Evolutionary conservation across 1,140 invertebrate species (phyloP).

Genomic region (Apis cerana): DNA sequence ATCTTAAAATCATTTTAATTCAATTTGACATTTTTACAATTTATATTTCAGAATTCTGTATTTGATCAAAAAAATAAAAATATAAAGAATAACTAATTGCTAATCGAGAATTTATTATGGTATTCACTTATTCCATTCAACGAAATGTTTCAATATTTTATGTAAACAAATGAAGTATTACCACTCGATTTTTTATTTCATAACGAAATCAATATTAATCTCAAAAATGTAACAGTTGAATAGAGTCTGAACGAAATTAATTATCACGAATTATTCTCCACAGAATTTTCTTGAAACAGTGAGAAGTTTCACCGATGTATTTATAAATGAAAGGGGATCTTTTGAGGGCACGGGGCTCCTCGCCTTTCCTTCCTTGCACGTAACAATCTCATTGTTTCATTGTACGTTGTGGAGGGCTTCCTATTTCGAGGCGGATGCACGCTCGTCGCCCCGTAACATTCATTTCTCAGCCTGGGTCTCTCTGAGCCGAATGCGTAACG

Average conservation of each 20-base stretch:
- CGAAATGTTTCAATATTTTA: too few relatives aligned
- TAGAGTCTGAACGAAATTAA: neutral
- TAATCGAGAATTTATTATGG: too few relatives aligned
- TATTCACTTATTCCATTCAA: too few relatives aligned
- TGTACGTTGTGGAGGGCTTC: constrained; percentile 42
- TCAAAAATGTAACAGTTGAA: neutral
- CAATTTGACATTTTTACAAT: too few relatives aligned
- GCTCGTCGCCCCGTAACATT: constrained; percentile 51
- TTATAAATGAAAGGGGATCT: constrained; percentile 30
- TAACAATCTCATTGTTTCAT: constrained; percentile 63
- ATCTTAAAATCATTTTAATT: too few relatives aligned
- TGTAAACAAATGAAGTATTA: too few relatives aligned
- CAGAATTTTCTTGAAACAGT: neutral
- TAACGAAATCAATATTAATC: neutral
- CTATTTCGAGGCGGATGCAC: constrained; percentile 56
- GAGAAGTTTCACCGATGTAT: constrained; percentile 16
- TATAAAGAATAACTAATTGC: too few relatives aligned
- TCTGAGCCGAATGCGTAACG: constrained; percentile 58
- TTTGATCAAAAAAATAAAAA: too few relatives aligned
- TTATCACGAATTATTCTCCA: neutral
- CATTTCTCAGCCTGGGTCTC: constrained; percentile 41
- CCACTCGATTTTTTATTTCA: neutral
- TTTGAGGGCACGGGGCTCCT: constrained; percentile 30
- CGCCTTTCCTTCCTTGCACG: constrained; percentile 33
- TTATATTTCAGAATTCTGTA: too few relatives aligned